Evolutionary conservation across 2,797 vertebrate genomes (phyloP).

Genomic region (Erpetoichthys calabaricus): DNA sequence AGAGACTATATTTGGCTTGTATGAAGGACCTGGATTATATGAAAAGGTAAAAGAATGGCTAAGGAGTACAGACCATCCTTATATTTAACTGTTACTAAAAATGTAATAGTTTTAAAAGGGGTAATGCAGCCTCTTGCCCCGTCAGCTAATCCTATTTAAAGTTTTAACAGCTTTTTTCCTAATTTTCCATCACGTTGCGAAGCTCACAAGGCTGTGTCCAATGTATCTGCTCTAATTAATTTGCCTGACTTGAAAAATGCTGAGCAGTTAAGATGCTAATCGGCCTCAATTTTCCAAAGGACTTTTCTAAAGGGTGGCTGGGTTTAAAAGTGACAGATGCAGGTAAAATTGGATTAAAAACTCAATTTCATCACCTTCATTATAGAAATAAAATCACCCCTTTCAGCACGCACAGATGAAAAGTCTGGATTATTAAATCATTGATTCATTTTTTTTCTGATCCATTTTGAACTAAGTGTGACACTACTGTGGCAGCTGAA

Average conservation of each 20-base stretch:
- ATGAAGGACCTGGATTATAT: constrained; percentile 8
- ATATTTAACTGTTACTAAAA: constrained; percentile 13
- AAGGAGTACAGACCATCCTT: constrained; percentile 9
- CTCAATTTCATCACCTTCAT: too few relatives aligned
- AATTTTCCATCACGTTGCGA: constrained; percentile 29
- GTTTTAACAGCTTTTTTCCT: constrained; percentile 16
- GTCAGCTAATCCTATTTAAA: constrained; percentile 22
- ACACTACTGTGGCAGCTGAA: too few relatives aligned
- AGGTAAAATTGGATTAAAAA: too few relatives aligned
- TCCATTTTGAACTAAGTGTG: too few relatives aligned
- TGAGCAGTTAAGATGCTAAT: constrained; percentile 33
- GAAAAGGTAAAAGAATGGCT: constrained; percentile 8
- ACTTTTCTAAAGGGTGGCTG: too few relatives aligned
- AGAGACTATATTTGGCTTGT: background rate
- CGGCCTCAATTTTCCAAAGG: constrained; percentile 27
- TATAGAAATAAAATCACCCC: too few relatives aligned
- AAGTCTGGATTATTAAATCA: too few relatives aligned
- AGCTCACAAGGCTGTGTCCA: constrained; percentile 45
- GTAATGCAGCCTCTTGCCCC: constrained; percentile 19
- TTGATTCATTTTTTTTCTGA: too few relatives aligned
- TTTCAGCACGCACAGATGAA: too few relatives aligned
- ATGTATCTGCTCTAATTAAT: constrained; percentile 53
- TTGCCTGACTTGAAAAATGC: constrained; percentile 29
- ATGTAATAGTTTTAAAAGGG: constrained; percentile 19
- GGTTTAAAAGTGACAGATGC: too few relatives aligned